Evolutionary conservation across 2,797 vertebrate genomes (phyloP).

Genomic region (Erpetoichthys calabaricus): DNA sequence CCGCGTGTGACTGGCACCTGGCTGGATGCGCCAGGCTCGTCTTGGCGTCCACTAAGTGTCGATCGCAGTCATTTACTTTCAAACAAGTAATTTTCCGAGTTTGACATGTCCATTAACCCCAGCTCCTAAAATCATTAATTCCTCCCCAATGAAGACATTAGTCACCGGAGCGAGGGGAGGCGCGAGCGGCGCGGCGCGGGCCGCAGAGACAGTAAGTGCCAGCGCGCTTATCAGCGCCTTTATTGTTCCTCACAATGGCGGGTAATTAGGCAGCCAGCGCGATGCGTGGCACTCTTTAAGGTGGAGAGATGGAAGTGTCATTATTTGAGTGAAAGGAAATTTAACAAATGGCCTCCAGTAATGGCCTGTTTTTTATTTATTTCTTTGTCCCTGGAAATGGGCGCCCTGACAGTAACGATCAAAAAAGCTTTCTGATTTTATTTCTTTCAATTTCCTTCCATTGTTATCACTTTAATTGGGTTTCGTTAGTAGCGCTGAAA

Average conservation of each 20-base stretch:
- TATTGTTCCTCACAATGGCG: slow-evolving; percentile 55
- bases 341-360: slow-evolving; percentile 58
- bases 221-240: slow-evolving; percentile 47
- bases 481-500: not conserved
- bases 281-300: slow-evolving; percentile 29
- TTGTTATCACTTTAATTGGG: slow-evolving; percentile 6
- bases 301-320: slow-evolving; percentile 64
- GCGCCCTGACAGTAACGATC: slow-evolving; percentile 44
- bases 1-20: too few relatives aligned
- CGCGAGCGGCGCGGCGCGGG: too few relatives aligned
- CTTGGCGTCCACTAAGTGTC: slow-evolving; percentile 71
- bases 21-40: too few relatives aligned
- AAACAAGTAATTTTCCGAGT: slow-evolving; percentile 88
- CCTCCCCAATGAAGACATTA: slow-evolving; percentile 80
- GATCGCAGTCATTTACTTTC: slow-evolving; percentile 86
- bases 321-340: slow-evolving; percentile 53
- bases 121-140: slow-evolving; percentile 82
- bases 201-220: slow-evolving; percentile 11
- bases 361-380: slow-evolving; percentile 43
- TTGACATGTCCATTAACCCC: slow-evolving; percentile 91
- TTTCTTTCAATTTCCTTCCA: slow-evolving; percentile 31
- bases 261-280: slow-evolving; percentile 62
- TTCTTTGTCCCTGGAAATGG: slow-evolving; percentile 34
- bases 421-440: slow-evolving; percentile 28
- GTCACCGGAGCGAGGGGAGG: slow-evolving; percentile 58